Percentiles rank a stretch among this genome's conserved stretches.
Evolutionary conservation across 2,113 vertebrate genomes (phyloP).

Genomic region (Tonatia bakeri): DNA sequence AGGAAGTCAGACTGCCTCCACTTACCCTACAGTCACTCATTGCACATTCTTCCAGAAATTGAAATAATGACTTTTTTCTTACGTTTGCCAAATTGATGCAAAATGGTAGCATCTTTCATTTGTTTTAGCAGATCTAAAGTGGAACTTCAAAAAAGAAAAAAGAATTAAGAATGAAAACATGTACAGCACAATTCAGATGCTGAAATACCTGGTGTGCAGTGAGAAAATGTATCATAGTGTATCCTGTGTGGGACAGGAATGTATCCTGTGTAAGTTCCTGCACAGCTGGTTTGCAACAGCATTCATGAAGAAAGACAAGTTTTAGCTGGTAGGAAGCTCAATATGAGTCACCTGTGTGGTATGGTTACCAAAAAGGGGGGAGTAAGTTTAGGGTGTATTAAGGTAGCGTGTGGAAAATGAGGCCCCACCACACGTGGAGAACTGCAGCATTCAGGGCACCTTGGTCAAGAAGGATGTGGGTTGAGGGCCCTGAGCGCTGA

Average conservation of each 20-base stretch:
- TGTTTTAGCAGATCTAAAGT: background rate
- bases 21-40: background rate
- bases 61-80: background rate
- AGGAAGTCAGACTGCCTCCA: no score
- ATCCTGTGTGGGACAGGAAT: background rate
- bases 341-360: background rate
- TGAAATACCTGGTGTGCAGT: background rate
- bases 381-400: background rate
- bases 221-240: background rate
- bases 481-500: background rate
- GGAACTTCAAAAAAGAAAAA: background rate
- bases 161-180: background rate
- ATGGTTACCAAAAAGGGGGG: background rate
- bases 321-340: background rate
- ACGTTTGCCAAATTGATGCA: background rate
- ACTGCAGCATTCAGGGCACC: no score
- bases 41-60: background rate
- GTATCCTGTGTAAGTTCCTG: background rate
- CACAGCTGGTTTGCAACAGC: background rate
- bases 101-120: background rate
- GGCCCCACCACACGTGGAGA: background rate
- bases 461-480: background rate
- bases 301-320: background rate
- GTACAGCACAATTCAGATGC: background rate
- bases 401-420: background rate